These are phyloP conservation scores for Heliconius hortense DNA, from an alignment of 2,888 invertebrate genomes.

Conservation along the genomic window DNA sequence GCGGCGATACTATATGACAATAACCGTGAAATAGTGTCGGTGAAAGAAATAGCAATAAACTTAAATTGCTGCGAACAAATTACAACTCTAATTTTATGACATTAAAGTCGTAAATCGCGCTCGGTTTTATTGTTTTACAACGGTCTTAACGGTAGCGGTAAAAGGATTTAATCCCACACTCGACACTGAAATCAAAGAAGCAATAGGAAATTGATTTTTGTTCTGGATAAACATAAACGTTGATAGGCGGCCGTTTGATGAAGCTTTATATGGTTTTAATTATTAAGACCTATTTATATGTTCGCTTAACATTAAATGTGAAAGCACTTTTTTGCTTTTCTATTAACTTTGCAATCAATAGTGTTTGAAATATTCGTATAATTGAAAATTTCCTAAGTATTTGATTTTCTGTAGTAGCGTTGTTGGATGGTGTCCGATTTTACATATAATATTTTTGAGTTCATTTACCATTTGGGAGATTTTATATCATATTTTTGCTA, in stretches of 20 bases:
- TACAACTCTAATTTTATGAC: slow-evolving; percentile 75
- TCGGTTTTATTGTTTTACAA: slow-evolving; percentile 69
- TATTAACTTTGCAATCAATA: background rate
- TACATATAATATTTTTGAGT: too few relatives aligned
- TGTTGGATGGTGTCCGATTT: too few relatives aligned
- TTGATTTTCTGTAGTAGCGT: background rate
- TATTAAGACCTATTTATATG: background rate
- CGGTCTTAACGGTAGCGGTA: slow-evolving; percentile 67
- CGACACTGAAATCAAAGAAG: slow-evolving; percentile 36
- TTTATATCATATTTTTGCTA: too few relatives aligned
- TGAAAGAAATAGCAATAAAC: slow-evolving; percentile 68
- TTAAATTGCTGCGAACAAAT: slow-evolving; percentile 70
- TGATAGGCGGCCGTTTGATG: slow-evolving; percentile 27
- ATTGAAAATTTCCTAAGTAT: background rate
- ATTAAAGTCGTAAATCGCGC: slow-evolving; percentile 72
- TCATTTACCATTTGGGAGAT: too few relatives aligned
- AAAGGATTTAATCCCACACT: slow-evolving; percentile 45
- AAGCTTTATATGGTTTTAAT: slow-evolving; percentile 13
- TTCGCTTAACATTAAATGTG: background rate
- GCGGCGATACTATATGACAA: slow-evolving; percentile 56
- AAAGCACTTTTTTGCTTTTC: background rate
- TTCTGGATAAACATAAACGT: slow-evolving; percentile 29
- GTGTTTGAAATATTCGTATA: background rate
- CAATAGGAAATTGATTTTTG: slow-evolving; percentile 46
- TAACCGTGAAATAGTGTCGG: slow-evolving; percentile 75